These are phyloP conservation scores for Scrobipalpa costella DNA, from an alignment of 2,888 invertebrate genomes.

Conservation along the genomic window DNA sequence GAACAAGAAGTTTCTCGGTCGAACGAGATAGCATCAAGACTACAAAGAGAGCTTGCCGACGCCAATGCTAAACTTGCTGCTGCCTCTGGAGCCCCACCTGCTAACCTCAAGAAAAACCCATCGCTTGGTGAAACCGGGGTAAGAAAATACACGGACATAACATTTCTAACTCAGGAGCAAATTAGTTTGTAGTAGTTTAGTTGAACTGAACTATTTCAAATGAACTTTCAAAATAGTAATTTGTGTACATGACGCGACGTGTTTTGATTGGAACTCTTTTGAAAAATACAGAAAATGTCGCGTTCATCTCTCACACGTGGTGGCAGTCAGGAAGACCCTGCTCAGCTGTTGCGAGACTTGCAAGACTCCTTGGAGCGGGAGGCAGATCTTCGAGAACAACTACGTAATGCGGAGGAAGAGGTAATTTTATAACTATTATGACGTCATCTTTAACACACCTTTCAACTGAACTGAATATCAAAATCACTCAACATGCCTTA, in stretches of 20 bases:
- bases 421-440: slow-evolving; percentile 55
- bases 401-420: slow-evolving; percentile 96
- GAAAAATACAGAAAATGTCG: slow-evolving; percentile 82
- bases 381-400: slow-evolving; percentile 95
- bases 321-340: slow-evolving; percentile 90
- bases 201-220: too few relatives aligned
- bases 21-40: slow-evolving; percentile 85
- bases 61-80: slow-evolving; percentile 81
- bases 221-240: background rate
- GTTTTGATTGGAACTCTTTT: background rate
- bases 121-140: slow-evolving; percentile 82
- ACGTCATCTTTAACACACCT: background rate
- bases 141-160: slow-evolving; percentile 35
- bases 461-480: background rate
- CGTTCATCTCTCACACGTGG: slow-evolving; percentile 88
- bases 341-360: slow-evolving; percentile 90
- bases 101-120: slow-evolving; percentile 80
- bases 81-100: slow-evolving; percentile 60
- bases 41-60: slow-evolving; percentile 87
- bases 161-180: background rate
- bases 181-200: too few relatives aligned
- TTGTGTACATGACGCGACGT: background rate
- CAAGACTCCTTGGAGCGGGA: slow-evolving; percentile 96
- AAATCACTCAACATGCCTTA: background rate
- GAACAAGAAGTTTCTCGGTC: slow-evolving; percentile 93